Evolutionary conservation across 2,888 invertebrate genomes (phyloP).

Genomic region (Amiota minor): DNA sequence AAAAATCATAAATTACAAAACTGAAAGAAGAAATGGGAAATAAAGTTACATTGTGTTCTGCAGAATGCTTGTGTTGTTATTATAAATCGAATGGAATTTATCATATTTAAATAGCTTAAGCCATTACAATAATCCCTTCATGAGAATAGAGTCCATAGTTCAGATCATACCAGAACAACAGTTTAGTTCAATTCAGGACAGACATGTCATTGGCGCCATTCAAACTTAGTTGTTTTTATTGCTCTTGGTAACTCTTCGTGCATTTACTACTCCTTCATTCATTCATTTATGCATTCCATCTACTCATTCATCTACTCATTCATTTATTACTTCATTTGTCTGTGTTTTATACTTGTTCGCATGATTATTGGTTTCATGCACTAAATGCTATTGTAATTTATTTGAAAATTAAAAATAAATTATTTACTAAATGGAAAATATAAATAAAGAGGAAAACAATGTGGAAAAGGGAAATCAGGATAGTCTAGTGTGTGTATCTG

Average conservation of each 20-base stretch:
- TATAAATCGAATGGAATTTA: constrained; percentile 35
- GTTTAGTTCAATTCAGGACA: background rate
- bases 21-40: background rate
- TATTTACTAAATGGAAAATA: constrained; percentile 17
- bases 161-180: no score
- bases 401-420: constrained; percentile 26
- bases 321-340: background rate
- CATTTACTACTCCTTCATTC: background rate
- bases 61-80: constrained; percentile 24
- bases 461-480: background rate
- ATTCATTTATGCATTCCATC: background rate
- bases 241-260: no score
- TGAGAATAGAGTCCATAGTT: no score
- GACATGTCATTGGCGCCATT: constrained; percentile 3
- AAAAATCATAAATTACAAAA: constrained; percentile 23
- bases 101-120: constrained; percentile 52
- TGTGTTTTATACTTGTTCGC: background rate
- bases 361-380: constrained; percentile 23
- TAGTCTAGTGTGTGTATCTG: background rate
- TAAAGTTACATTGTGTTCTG: constrained; percentile 13
- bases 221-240: no score
- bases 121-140: constrained; percentile 51
- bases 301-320: constrained; percentile 1
- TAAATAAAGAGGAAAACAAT: background rate
- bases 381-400: constrained; percentile 30